A percentile compares a stretch with the other conserved stretches of the same genome.
These are phyloP conservation scores for Trematomus bernacchii DNA, from an alignment of 2,797 vertebrate genomes.

Conservation along the genomic window DNA sequence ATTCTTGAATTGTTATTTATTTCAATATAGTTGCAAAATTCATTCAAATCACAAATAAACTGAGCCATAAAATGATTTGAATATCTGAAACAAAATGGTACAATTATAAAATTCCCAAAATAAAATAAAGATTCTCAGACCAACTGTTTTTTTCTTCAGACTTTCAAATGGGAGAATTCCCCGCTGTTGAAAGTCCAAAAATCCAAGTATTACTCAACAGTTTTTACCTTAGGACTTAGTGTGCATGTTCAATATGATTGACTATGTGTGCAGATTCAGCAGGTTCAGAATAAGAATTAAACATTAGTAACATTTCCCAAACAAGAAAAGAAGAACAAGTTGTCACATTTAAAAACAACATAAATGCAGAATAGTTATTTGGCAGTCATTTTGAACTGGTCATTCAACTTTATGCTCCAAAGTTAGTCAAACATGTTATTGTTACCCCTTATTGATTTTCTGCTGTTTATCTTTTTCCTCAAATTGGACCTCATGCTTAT, in stretches of 20 bases:
- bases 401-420: neutral
- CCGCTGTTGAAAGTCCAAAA: slow-evolving; percentile 9
- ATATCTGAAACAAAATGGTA: neutral
- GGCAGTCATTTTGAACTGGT: neutral
- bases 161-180: neutral
- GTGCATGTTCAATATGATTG: slow-evolving; percentile 30
- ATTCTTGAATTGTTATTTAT: neutral
- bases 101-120: neutral
- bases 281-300: neutral
- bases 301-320: neutral
- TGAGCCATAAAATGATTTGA: neutral
- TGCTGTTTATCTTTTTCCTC: slow-evolving; percentile 38
- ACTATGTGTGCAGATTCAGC: neutral
- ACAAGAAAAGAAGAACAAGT: neutral
- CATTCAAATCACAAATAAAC: neutral
- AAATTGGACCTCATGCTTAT: slow-evolving; percentile 13
- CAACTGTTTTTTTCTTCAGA: neutral
- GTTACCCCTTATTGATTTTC: slow-evolving; percentile 56
- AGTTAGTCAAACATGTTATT: neutral
- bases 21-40: neutral
- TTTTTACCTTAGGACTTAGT: neutral
- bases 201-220: neutral
- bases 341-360: neutral
- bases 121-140: neutral
- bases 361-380: too few species aligned